Evolutionary conservation across 2,888 invertebrate genomes (phyloP), one percentile per base, ranked within the genome.

Genomic region (Chymomyza caudatula): DNA sequence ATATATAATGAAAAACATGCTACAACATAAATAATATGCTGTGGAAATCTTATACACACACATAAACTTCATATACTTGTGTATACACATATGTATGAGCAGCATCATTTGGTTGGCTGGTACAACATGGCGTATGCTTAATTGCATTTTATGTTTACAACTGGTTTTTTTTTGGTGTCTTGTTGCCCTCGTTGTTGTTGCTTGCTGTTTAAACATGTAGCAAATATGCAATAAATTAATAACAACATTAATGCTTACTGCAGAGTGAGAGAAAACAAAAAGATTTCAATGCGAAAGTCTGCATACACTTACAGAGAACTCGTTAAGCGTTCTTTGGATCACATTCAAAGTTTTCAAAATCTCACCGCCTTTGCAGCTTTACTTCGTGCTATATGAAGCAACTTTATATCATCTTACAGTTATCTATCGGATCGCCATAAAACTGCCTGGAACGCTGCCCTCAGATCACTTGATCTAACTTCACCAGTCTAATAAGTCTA

Each of bases 141-240:
- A 82, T 84, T 82, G 77, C 79, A 74, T 79, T 74, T 72, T 66
- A 71, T 76, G 84, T 76, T 78, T 65, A 78, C 70, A 73, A 66
- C 49, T 23, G 63, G 69, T 69, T 37, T 37, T 11, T 37, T 37
- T 37, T 65, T 69, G 19, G 51, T 15, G 29, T 37, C 29, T 37
- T 37, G 22, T 51, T 51, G 51, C 11, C 13, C 11, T 22, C 22
- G 13, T 51, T 19, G 64, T 65, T 65, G 59, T 63, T 67, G 23
- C 19, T 52, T 25, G 19, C 13, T 15, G 22, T 20, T 15, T 37
- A 51, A 60, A 56, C 63, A 60, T 66, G 71, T 57, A 47, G 43
- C 11, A 61, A 62, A 62, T 56, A 49, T 56, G 47, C 63, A 64
- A 70, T 70, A 67, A 71, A 71, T 71, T 70, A 67, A 71, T 66